Evolutionary conservation across 2,888 invertebrate species (phyloP), one percentile per base, ranked within the genome.

Genomic region (Malacosoma neustria): DNA sequence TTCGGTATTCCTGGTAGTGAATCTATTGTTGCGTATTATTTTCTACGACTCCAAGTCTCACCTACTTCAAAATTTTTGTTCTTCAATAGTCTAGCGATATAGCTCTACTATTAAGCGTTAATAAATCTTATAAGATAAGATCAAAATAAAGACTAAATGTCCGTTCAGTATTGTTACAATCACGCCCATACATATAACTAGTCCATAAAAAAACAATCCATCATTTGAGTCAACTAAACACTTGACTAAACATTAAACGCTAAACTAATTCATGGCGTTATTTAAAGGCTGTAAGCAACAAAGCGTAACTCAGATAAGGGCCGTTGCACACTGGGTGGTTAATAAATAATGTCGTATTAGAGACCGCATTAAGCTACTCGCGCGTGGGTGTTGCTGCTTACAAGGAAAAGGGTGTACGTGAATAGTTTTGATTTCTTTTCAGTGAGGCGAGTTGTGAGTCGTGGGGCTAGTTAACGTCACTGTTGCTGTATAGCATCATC

Each of bases 301-400:
- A 72, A 58, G 65, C 54, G 57, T 51, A 61, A 49, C 57, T 63
- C 64, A 63, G 72, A 67, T 73, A 73, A 75, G 72, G 72, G 61
- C 54, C 61, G 45, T 51, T 57, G 56, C 56, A 62, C 66, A 72
- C 70, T 62, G 61, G 44, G 60, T 54, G 22, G 43, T 60, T 60
- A 61, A 76, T 79, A 77, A 79, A 79, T 77, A 73, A 77, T 53
- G 68, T 73, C 76, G 70, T 68, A 72, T 77, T 75, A 76, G 71
- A 70, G 63, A 47, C 51, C 48, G 68, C 51, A 65, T 61, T 69
- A 64, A 63, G 51, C 48, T 49, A 39, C 29, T 43, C 40, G 36
- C 40, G 65, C 54, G 64, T 65, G 57, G 71, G 73, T 59, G 65
- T 43, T 37, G 43, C 42, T 39, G 5, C 9, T 22, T 22, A 22